A percentile compares a stretch with the other conserved stretches of the same genome.
These are phyloP conservation scores for Channa striata DNA, from an alignment of 2,797 vertebrate genomes.

Conservation along the genomic window DNA sequence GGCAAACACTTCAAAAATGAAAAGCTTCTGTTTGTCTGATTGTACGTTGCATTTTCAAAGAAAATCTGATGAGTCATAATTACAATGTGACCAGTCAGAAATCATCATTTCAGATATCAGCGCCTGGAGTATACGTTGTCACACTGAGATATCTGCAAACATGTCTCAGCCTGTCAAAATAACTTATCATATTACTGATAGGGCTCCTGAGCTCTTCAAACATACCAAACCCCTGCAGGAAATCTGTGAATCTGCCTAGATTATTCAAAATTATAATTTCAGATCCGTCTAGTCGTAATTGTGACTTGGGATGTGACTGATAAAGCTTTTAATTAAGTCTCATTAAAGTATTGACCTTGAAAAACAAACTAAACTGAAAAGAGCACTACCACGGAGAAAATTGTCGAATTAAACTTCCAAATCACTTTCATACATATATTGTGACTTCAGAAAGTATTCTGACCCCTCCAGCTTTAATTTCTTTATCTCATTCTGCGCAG, in stretches of 20 bases:
- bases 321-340: background rate
- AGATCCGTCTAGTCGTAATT: no score
- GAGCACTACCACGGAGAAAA: background rate
- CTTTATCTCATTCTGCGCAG: no score
- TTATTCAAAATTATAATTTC: no score
- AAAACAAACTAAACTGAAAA: background rate
- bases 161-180: background rate
- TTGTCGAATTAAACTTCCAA: background rate
- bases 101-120: background rate
- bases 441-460: background rate
- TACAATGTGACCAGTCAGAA: background rate
- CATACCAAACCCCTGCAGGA: background rate
- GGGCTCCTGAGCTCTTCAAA: background rate
- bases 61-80: background rate
- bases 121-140: background rate
- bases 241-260: background rate
- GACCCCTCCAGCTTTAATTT: no score
- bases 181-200: background rate
- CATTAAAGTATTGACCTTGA: background rate
- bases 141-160: background rate
- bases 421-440: background rate
- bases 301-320: background rate
- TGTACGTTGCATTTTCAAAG: constrained; percentile 1
- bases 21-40: constrained; percentile 19
- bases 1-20: constrained; percentile 29